Base-by-base conservation (phyloP, 2,113 vertebrate genomes). In the Seriola quinqueradiata region DNA sequence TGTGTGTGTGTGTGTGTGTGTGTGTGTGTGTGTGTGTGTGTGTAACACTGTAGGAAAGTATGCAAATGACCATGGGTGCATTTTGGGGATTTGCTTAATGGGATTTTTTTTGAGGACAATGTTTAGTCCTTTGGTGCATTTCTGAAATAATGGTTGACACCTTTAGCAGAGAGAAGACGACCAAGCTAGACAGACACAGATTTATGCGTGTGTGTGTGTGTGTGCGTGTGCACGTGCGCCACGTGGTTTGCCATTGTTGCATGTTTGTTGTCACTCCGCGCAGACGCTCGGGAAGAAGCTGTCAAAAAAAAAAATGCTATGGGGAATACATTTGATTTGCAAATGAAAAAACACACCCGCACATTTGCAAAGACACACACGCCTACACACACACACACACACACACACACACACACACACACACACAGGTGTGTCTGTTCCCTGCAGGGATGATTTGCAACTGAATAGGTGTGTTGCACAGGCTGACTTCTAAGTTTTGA, bases 241-340 rank as follows among this genome's bases (percentile, higher is more conserved):
- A 36, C 4, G 6, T 58, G 36, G 21, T 60, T 36, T 40, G 69
- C 52, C 9, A 10, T 59, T 57, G 67, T 48, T 77, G 61, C 57
- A 59, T 83, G 79, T 85, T 55, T 82, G 63, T 71, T 81, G 75
- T 76, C 77, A 38, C 60, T 72, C 70, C 16, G 13, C 4, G 23
- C 8, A 32, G 70, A 80, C 7, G 46, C 70, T 21, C 17, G 4
- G 32, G 61, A 46, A 76, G 82, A 65, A 48, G 70, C 82, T 83
- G 78, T 87, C 63, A 40, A 84, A 83, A 82, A 48, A 82, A 48
- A 70, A 81, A 87, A 66, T 6, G 9, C 78, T 57, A 25, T 19
- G 72, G 89, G 83, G 87, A 82, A 82, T 25, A 52, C 72, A 94
- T 95, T 94, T 95, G 94, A 91, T 94, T 95, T 94, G 94, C 93